phyloP scores from a whole-genome alignment of 1,140 invertebrate species.

The Drosophila funebris region DNA sequence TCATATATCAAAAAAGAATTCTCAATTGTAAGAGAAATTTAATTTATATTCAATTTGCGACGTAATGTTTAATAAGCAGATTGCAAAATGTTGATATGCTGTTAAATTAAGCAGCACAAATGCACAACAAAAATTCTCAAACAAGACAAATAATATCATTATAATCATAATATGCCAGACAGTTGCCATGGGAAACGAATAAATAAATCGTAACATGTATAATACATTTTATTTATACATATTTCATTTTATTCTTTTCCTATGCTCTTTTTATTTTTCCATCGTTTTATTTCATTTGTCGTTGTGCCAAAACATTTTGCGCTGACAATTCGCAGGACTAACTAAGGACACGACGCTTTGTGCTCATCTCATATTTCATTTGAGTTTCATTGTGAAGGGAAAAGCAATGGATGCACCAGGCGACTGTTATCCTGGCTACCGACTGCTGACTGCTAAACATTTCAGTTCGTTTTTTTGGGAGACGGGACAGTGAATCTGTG shows the following conservation, averaged over 20 bases:
- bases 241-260: conserved; percentile 29
- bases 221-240: conserved; percentile 21
- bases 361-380: conserved; percentile 62
- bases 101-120: too few species aligned
- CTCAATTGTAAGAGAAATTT: too few species aligned
- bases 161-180: background rate
- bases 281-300: conserved; percentile 37
- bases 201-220: too few species aligned
- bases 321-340: conserved; percentile 59
- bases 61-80: too few species aligned
- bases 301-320: conserved; percentile 57
- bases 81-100: too few species aligned
- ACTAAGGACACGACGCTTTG: conserved; percentile 18
- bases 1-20: too few species aligned
- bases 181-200: background rate
- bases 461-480: conserved; percentile 42
- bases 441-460: conserved; percentile 65
- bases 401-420: conserved; percentile 38
- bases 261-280: background rate
- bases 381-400: conserved; percentile 38
- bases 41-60: too few species aligned
- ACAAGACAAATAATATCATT: too few species aligned
- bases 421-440: conserved; percentile 24
- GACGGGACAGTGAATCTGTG: conserved; percentile 23
- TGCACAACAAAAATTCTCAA: too few species aligned